Evolutionary conservation across 1,140 invertebrate genomes (phyloP).

Genomic region (Sitodiplosis mosellana): DNA sequence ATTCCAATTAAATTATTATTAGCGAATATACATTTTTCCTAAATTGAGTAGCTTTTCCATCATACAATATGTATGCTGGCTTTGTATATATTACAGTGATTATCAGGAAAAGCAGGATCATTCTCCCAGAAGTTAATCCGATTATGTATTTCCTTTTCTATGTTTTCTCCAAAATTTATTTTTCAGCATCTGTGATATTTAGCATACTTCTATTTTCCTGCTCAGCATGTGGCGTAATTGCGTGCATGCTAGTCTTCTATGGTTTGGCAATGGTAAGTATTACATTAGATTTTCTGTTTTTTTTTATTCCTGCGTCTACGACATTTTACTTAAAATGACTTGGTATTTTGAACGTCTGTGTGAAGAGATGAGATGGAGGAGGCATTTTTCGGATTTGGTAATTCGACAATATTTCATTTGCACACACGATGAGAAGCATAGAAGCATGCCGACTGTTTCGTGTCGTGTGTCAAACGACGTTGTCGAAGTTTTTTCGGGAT

Average conservation of each 20-base stretch:
- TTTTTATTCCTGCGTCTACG: neutral
- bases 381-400: too few species aligned
- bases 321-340: too few species aligned
- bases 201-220: slow-evolving; percentile 2
- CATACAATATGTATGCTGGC: neutral
- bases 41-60: neutral
- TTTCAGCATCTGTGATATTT: slow-evolving; percentile 4
- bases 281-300: neutral
- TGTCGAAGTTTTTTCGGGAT: too few species aligned
- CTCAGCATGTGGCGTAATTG: neutral
- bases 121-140: neutral
- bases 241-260: neutral
- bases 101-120: neutral
- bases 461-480: too few species aligned
- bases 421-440: too few species aligned
- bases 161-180: neutral
- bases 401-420: too few species aligned
- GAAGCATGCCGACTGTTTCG: too few species aligned
- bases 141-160: neutral
- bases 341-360: too few species aligned
- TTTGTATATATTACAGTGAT: neutral
- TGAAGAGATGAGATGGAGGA: too few species aligned
- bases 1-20: too few species aligned
- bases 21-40: too few species aligned
- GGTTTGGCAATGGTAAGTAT: slow-evolving; percentile 2